Evolutionary conservation across 2,888 invertebrate genomes (phyloP), one percentile per base, ranked within the genome.

Genomic region (Tetropium fuscum): DNA sequence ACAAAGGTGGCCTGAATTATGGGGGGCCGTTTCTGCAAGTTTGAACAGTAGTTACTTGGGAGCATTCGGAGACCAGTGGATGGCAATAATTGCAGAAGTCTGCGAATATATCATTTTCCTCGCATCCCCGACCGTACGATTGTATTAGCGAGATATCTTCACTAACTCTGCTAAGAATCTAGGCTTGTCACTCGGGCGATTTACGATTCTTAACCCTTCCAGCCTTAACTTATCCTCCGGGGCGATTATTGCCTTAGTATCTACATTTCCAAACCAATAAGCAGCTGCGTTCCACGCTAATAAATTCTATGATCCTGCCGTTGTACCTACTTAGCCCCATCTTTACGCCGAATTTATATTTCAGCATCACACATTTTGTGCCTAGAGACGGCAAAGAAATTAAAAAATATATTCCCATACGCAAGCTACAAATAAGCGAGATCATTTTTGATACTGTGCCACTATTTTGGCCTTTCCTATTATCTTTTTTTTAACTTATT

Each of bases 211-310:
- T 75, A 76, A 76, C 77, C 76, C 75, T 75, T 76, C 70, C 65
- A 63, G 71, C 67, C 56, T 70, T 69, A 66, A 63, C 65, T 67
- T 60, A 60, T 64, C 56, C 49, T 54, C 51, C 53, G 62, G 65
- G 64, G 63, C 72, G 71, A 70, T 73, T 74, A 73, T 74, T 74
- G 71, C 71, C 71, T 53, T 64, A 65, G 67, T 70, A 69, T 72
- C 69, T 72, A 66, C 67, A 75, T 75, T 77, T 77, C 76, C 76
- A 72, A 76, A 75, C 74, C 76, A 76, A 77, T 75, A 77, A 73
- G 74, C 76, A 74, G 74, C 70, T 74, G 74, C 68, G 70, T 66
- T 66, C 66, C 64, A 40, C 47, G 48, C 66, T 70, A 69, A 71
- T 69, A 71, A 69, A 63, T 68, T 63, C 36, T 36, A 16, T 18